Base-by-base conservation (phyloP, 2,888 invertebrate species). In the Keiferia lycopersicella region DNA sequence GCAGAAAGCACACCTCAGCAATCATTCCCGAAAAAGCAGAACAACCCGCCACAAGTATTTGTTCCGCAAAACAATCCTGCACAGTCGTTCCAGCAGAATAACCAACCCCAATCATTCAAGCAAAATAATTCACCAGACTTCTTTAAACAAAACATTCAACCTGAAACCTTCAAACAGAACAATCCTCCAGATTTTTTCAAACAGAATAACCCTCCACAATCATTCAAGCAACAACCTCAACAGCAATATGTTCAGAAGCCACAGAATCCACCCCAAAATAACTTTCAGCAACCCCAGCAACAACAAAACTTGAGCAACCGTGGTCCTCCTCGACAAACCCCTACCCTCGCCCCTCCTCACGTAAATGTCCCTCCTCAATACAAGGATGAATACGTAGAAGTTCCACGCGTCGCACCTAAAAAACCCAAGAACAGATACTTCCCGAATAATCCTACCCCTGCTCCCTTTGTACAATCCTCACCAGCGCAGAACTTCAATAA, bases 311-410 rank as follows among this genome's bases (percentile, higher is more conserved):
- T 74, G 34, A 56, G 34, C 41, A 83, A 83, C 56, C 76, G 76
- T n/a, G 79, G 78, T 20, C 70, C 71, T 48, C 75, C 72, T 16
- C 26, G 69, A 67, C 80, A 78, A 67, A 72, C 68, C 22, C 69
- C 71, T 16, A 69, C 75, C 10, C 68, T 72, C 12, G 63, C 68
- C 14, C 26, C 69, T 64, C 75, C 69, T 67, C 71, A 83, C 57
- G 81, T 84, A 2, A 83, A 80, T 67, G 78, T 90, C 26, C 89
- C 90, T 72, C 88, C 86, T 68, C 84, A 88, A 71, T 84, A 80
- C 70, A 82, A 80, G 72, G 84, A 91, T 20, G 91, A 91, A 73
- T 91, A 91, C 67, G 91, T 91, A 2, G 91, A 91, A 83, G 91
- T 91, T 8, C 84, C 83, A 60, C 81, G 88, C 68, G 88, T 89